Evolutionary conservation across 2,797 vertebrate species (phyloP), one percentile per base, ranked within the genome.

Genomic region (Halcyon chelicuti): DNA sequence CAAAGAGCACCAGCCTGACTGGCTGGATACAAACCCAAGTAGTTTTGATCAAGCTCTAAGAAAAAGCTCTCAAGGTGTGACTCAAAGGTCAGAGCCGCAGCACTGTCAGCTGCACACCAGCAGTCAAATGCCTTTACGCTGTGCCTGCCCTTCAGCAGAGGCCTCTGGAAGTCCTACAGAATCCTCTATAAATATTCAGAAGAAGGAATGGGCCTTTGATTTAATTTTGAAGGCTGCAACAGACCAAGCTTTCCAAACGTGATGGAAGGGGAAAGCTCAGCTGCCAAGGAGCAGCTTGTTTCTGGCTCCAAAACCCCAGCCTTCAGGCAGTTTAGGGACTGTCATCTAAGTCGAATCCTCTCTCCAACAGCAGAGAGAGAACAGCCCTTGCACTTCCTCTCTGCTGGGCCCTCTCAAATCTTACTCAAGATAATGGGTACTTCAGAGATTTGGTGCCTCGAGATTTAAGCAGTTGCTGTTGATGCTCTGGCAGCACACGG

Each of bases 181-280:
- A 35, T 61, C 61, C 33, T 5, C 49, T 33, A 90, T 92, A 82
- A 85, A 83, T 94, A 95, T 94, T 93, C 90, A 95, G 47, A 47
- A 14, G 63, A 49, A 13, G 88, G 61, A 76, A 93, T 28, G 80
- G 52, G 76, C 18, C 55, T 91, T 77, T 92, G 81, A 86, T 88
- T 90, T 80, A 57, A 95, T 96, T 92, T 46, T 54, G 86, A 83
- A 63, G 73, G 55, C 83, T 90, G 87, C 63, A 74, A 46, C 47
- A 75, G 71, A n/a, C 33, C 0, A 7, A 85, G 46, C 57, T 92
- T 88, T 93, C 62, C 63, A 75, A 46, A 29, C 42, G 29, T 19
- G n/a, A 49, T 37, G 70, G 70, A 60, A 71, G 17, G 39, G 20
- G 26, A 47, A 35, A 63, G 73, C 29, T 88, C 61, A 66, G 23